Conservation (phyloP, 2,888 invertebrate species). For the Tuta absoluta region DNA sequence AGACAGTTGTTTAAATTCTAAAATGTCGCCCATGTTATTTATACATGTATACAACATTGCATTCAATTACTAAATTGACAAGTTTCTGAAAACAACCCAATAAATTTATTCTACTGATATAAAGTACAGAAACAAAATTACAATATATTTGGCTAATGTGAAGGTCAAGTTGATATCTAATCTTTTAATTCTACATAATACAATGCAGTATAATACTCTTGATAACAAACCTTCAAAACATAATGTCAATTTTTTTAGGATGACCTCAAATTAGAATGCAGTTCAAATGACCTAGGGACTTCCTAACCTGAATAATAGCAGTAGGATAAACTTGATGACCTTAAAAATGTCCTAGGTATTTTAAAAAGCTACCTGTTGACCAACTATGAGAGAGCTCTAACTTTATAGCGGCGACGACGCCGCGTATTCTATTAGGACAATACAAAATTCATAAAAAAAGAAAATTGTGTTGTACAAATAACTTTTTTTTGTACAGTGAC, state of each 20-base stretch:
- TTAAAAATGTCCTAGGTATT: background rate
- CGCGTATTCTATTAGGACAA: too few species aligned
- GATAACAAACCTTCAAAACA: background rate
- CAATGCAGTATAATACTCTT: background rate
- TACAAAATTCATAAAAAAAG: too few species aligned
- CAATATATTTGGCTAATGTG: background rate
- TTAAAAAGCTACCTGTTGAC: too few species aligned
- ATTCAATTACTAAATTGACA: too few species aligned
- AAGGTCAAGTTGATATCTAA: constrained; percentile 1
- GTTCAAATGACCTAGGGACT: background rate
- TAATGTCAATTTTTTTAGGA: background rate
- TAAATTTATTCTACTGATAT: background rate
- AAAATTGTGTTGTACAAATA: too few species aligned
- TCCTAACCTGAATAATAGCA: too few species aligned
- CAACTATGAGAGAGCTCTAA: background rate
- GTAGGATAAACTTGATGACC: background rate
- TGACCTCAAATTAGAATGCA: background rate
- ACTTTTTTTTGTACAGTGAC: too few species aligned
- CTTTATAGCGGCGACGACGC: too few species aligned
- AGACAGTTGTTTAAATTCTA: background rate
- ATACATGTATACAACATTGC: background rate
- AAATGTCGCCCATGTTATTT: background rate
- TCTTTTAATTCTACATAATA: background rate
- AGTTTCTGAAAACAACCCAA: too few species aligned
- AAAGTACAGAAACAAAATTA: background rate